Evolutionary conservation across 2,888 invertebrate genomes (phyloP).

Genomic region (Volucella zonaria): DNA sequence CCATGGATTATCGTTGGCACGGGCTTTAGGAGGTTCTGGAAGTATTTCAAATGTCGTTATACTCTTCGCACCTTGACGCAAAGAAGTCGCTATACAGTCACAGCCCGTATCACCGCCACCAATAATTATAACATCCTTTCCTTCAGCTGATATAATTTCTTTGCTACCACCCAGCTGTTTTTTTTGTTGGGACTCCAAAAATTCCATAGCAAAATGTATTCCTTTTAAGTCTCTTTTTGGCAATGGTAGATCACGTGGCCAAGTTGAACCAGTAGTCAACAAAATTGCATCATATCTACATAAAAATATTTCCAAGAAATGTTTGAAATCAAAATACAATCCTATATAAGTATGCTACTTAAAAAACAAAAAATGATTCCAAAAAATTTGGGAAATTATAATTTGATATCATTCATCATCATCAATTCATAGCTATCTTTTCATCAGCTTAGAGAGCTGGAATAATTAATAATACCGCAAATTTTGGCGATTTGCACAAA

Average conservation of each 20-base stretch:
- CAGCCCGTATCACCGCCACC: constrained; percentile 95
- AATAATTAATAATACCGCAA: no score
- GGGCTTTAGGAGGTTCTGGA: constrained; percentile 92
- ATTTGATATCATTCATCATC: no score
- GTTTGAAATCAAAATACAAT: not conserved
- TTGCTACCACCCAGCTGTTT: constrained; percentile 90
- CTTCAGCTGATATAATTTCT: constrained; percentile 90
- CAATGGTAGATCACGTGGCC: constrained; percentile 95
- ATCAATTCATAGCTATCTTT: no score
- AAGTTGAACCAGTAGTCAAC: constrained; percentile 96
- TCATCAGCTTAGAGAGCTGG: no score
- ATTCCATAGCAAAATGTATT: constrained; percentile 99
- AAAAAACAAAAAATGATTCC: no score
- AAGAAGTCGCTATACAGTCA: constrained; percentile 98
- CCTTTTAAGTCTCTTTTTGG: constrained; percentile 94
- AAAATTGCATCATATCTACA: constrained; percentile 92
- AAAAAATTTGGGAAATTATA: no score
- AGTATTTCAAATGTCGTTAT: constrained; percentile 99
- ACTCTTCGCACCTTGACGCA: constrained; percentile 93
- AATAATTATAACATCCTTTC: constrained; percentile 96
- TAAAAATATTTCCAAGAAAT: constrained; percentile 1
- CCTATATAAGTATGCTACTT: no score
- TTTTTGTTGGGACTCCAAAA: constrained; percentile 98
- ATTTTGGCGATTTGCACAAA: not conserved
- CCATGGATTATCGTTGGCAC: constrained; percentile 97